These are phyloP conservation scores for Tetrapedia diversipes DNA, from an alignment of 2,888 invertebrate genomes.

Conservation along the genomic window DNA sequence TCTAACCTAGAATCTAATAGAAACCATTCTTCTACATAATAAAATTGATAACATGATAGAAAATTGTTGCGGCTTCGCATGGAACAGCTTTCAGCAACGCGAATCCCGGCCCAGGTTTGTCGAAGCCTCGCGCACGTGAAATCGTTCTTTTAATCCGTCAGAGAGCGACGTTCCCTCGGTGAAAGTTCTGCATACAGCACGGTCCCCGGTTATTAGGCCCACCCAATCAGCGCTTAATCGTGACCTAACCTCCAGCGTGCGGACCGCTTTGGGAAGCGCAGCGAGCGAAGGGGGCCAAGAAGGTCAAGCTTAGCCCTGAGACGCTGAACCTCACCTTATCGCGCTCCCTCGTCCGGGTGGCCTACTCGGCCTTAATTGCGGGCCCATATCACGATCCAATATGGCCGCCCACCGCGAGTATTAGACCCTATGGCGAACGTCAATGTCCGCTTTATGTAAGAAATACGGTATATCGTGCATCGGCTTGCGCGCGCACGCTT, in stretches of 20 bases:
- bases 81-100: not conserved
- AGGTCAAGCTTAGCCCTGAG: conserved; percentile 80
- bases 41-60: not conserved
- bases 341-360: conserved; percentile 81
- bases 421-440: conserved; percentile 72
- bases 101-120: not conserved
- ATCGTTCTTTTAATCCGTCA: conserved; percentile 52
- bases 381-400: conserved; percentile 82
- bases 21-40: too few relatives aligned
- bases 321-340: conserved; percentile 80
- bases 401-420: conserved; percentile 81
- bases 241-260: conserved; percentile 77
- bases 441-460: conserved; percentile 73
- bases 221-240: conserved; percentile 79
- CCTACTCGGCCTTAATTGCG: conserved; percentile 83
- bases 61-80: not conserved
- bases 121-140: conserved; percentile 49
- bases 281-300: conserved; percentile 67
- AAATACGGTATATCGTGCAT: conserved; percentile 68
- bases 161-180: conserved; percentile 62
- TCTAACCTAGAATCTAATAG: too few relatives aligned
- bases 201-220: conserved; percentile 78
- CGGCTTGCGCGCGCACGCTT: conserved; percentile 33
- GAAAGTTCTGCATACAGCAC: conserved; percentile 71
- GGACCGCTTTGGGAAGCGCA: conserved; percentile 72